phyloP scores from a whole-genome alignment of 2,113 vertebrate species.

The Nothocercus julius region DNA sequence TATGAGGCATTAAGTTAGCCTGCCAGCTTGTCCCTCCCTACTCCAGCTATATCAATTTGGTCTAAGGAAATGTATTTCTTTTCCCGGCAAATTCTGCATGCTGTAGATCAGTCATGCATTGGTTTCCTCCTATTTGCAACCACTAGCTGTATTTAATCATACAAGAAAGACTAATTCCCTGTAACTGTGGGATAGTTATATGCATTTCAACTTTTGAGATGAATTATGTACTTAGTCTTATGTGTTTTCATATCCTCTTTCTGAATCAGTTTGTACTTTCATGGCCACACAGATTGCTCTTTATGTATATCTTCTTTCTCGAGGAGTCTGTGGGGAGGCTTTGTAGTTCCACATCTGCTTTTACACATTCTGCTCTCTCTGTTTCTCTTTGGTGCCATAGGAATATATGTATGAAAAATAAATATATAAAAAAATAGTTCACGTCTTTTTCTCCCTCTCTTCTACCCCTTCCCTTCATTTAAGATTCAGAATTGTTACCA shows the following conservation, averaged over 20 bases:
- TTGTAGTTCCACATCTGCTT: conserved; percentile 60
- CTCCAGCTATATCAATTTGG: not conserved
- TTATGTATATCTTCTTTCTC: conserved; percentile 15
- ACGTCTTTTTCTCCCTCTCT: not conserved
- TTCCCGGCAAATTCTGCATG: not conserved
- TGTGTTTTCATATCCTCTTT: not conserved
- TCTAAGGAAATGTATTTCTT: not conserved
- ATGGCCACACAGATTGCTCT: conserved; percentile 45
- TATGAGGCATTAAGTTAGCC: not conserved
- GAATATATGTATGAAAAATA: not conserved
- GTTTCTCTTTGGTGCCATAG: not conserved
- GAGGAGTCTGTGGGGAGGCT: conserved; percentile 23
- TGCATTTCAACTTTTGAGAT: not conserved
- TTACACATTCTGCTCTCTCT: not conserved
- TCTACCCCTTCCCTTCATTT: not conserved
- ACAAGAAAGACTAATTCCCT: not conserved
- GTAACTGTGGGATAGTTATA: not conserved
- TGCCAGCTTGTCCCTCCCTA: not conserved
- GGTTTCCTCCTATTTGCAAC: not conserved
- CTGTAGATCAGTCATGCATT: not conserved
- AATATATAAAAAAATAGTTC: not conserved
- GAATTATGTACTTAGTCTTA: not conserved
- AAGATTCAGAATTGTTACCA: not conserved
- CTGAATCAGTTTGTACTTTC: not conserved
- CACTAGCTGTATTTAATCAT: conserved; percentile 21